Evolutionary conservation across 2,113 vertebrate genomes (phyloP), one percentile per base, ranked within the genome.

Genomic region (Numida meleagris): DNA sequence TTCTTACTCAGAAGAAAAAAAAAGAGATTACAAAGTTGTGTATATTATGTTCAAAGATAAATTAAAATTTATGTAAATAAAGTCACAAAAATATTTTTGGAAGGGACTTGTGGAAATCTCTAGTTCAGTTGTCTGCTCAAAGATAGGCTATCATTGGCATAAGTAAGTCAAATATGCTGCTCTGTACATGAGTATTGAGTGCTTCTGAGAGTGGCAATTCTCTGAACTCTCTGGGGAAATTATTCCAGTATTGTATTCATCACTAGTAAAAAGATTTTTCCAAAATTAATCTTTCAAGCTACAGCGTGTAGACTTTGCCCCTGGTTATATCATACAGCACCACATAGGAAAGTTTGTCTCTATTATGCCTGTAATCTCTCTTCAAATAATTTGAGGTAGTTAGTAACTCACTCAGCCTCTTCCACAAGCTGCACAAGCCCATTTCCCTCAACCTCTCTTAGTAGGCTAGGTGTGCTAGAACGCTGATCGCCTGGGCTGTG

Each of bases 401-500:
- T 74, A 2, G 27, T 68, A 76, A 59, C 31, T 57, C 36, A 20
- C 6, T 55, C 43, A 75, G 29, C 34, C 19, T 80, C 58, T 42
- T 65, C 20, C 55, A 25, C 43, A n/a, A 40, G 27, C 5, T 13
- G 10, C 43, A 14, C 27, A 76, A 70, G 25, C 2, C 14, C 23
- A 79, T 2, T 16, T 74, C 17, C 11, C 36, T 76, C 43, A 73
- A 27, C 11, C 58, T 70, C 8, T 61, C 43, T 51, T 46, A 12
- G 10, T n/a, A 57, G n/a, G 8, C 40, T 12, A 33, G 27, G 6
- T 50, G 40, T 63, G 21, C 9, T n/a, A 36, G 21, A 38, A 67
- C 20, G 51, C 3, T 53, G 51, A 25, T 33, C 14, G 19, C 38
- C 29, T 65, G 2, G 0, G 6, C 18, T 51, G 23, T 9, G 11